Evolutionary conservation across 2,888 invertebrate genomes (phyloP), one percentile per base, ranked within the genome.

Genomic region (Candidula unifasciata): DNA sequence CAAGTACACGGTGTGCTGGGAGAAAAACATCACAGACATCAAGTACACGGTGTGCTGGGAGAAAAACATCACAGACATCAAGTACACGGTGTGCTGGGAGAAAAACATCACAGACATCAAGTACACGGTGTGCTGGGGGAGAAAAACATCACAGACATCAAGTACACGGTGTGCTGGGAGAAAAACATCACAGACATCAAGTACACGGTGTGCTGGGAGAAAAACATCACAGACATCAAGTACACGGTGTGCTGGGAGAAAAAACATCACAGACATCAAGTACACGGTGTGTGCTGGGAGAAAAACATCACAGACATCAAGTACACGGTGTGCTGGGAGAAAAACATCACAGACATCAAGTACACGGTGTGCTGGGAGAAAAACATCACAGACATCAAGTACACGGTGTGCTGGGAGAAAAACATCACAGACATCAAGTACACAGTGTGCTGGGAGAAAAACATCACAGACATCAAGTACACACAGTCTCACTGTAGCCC

Each of bases 41-140:
- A 92, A 92, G 2, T 91, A 88, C 30, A 89, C 90, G 16, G 88
- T 87, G 33, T 79, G 81, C 90, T 92, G 87, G 64, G 89, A 87
- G 78, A 74, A 76, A 73, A 3, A 33, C 60, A 60, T 5, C 60
- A 60, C 21, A 13, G n/a, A n/a, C n/a, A 24, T 60, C n/a, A n/a
- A n/a, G n/a, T n/a, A n/a, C n/a, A n/a, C n/a, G n/a, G n/a, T n/a
- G n/a, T n/a, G n/a, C n/a, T n/a, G n/a, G n/a, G n/a, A n/a, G n/a
- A n/a, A 24, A 60, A 13, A 60, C n/a, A 60, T 21, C 24, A 60
- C 60, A 60, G 60, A 21, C 60, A 60, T 91, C 6, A 92, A 92
- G 2, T 91, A 88, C 30, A 89, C 90, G 16, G 88, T 87, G 33
- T 79, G 81, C 90, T 92, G 87, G 64, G 89, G n/a, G n/a, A 87